Conservation (phyloP, 2,113 vertebrate genomes). For the Chionomys nivalis region DNA sequence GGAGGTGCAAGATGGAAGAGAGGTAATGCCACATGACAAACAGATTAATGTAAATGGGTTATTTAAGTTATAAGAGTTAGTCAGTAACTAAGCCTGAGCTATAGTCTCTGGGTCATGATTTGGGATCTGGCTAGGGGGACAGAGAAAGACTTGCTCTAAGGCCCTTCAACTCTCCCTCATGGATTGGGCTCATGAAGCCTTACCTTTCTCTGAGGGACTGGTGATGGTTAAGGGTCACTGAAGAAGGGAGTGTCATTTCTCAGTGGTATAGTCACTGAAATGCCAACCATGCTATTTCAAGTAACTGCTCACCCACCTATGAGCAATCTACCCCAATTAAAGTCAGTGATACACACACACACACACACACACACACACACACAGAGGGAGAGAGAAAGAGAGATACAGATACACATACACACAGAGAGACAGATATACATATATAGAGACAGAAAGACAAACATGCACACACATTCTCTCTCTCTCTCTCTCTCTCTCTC, state of each 20-base stretch:
- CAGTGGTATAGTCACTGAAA: not conserved
- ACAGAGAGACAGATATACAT: not conserved
- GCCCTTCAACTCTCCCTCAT: not conserved
- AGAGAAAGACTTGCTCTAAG: not conserved
- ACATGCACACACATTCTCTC: too few species aligned
- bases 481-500: too few species aligned
- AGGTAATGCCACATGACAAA: not conserved
- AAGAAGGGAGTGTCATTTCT: not conserved
- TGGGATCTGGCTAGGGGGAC: not conserved
- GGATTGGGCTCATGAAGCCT: not conserved
- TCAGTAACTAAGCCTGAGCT: not conserved
- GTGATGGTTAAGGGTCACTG: not conserved
- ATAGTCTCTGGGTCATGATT: not conserved
- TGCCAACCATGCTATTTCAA: not conserved
- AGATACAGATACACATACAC: not conserved
- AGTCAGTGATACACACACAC: not conserved
- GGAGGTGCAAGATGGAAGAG: not conserved
- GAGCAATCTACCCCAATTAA: not conserved
- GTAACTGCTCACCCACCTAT: not conserved
- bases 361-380: not conserved
- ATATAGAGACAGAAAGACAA: not conserved
- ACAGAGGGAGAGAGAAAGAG: not conserved
- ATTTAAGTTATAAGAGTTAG: not conserved
- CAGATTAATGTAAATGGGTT: not conserved
- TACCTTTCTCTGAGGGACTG: not conserved